Evolutionary conservation across 2,797 vertebrate genomes (phyloP).

Genomic region (Microtus obscurus): DNA sequence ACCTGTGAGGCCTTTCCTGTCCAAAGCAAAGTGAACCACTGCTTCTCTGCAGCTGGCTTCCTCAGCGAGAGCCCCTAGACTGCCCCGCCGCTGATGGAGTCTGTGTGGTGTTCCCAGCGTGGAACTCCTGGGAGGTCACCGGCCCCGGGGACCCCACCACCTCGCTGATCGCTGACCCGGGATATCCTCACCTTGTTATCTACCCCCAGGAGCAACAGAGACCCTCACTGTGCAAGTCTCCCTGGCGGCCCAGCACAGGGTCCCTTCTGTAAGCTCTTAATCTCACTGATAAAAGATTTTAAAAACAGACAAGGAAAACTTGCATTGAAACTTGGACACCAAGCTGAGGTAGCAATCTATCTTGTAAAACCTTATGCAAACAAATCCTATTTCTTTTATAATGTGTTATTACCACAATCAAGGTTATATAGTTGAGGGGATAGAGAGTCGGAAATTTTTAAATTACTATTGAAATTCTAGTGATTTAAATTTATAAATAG

Average conservation of each 20-base stretch:
- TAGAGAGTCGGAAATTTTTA: not conserved
- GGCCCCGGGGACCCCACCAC: not conserved
- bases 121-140: not conserved
- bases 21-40: not conserved
- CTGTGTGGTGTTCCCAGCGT: not conserved
- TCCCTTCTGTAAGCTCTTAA: not conserved
- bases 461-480: not conserved
- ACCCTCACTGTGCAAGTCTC: not conserved
- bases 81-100: no score
- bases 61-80: not conserved
- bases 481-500: conserved; percentile 41
- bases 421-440: not conserved
- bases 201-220: not conserved
- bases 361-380: not conserved
- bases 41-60: not conserved
- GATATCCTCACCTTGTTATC: not conserved
- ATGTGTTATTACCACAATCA: not conserved
- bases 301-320: not conserved
- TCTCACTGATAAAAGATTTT: not conserved
- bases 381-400: not conserved
- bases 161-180: no score
- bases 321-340: not conserved
- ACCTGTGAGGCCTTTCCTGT: not conserved
- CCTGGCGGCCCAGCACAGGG: not conserved
- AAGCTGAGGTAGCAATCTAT: not conserved